Evolutionary conservation across 2,113 vertebrate species (phyloP).

Genomic region (Aythya baeri): DNA sequence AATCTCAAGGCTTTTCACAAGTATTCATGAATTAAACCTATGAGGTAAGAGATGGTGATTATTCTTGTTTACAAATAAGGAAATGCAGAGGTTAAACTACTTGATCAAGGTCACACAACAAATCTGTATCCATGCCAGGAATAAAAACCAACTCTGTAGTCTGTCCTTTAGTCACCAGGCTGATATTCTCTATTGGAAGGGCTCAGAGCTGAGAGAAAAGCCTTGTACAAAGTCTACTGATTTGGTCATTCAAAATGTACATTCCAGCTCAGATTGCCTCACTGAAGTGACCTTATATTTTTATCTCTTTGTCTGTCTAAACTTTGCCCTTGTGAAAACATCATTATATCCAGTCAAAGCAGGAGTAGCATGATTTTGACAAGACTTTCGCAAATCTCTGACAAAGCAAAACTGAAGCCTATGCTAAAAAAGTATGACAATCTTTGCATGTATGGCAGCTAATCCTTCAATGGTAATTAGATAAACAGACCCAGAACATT

Average conservation of each 20-base stretch:
- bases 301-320: constrained; percentile 49
- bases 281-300: constrained; percentile 50
- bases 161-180: neutral
- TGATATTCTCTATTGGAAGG: neutral
- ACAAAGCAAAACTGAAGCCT: constrained; percentile 18
- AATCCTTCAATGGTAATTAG: neutral
- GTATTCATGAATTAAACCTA: neutral
- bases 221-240: constrained; percentile 33
- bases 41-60: neutral
- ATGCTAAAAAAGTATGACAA: neutral
- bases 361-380: neutral
- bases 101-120: constrained; percentile 18
- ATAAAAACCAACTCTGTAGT: constrained; percentile 17
- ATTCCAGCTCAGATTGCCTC: constrained; percentile 38
- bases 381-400: constrained; percentile 25
- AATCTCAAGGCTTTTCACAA: neutral
- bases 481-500: neutral
- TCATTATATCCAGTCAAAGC: constrained; percentile 25
- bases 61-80: constrained; percentile 42
- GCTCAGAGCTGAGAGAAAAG: neutral
- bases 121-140: constrained; percentile 3
- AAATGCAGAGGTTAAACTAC: constrained; percentile 33
- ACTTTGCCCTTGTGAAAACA: constrained; percentile 52
- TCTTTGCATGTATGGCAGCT: neutral
- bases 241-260: constrained; percentile 22